These are phyloP conservation scores for Chrysogorgia sp. DNA, from an alignment of 92 coral and sea anemone genomes.

Conservation along the genomic window DNA sequence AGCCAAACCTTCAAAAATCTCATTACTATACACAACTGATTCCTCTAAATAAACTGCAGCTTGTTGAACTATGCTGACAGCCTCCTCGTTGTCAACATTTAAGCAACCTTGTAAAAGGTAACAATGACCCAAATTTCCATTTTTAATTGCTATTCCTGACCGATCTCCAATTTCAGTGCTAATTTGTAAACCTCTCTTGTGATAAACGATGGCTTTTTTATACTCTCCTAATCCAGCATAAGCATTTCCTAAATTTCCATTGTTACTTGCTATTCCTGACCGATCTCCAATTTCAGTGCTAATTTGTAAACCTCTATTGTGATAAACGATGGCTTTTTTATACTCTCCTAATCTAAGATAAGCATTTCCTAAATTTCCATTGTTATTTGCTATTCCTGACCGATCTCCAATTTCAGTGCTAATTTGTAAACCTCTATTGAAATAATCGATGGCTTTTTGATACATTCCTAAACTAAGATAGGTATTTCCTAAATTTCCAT, in stretches of 20 bases:
- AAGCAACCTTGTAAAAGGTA: neutral
- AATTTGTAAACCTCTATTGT: too few relatives aligned
- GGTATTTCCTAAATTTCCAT: neutral
- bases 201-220: too few relatives aligned
- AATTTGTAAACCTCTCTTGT: too few relatives aligned
- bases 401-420: neutral
- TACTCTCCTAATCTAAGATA: slow-evolving; percentile 1
- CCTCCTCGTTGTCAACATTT: neutral
- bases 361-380: neutral
- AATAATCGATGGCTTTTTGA: slow-evolving; percentile 33
- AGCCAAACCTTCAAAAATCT: neutral
- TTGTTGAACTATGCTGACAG: neutral
- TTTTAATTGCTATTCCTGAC: too few relatives aligned
- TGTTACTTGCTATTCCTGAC: slow-evolving; percentile 20
- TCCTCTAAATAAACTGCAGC: neutral
- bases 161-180: too few relatives aligned
- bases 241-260: too few relatives aligned
- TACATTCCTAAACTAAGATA: slow-evolving; percentile 23
- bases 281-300: slow-evolving; percentile 29
- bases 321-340: slow-evolving; percentile 14
- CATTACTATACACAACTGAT: neutral
- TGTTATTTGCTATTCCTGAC: neutral
- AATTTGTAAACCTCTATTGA: slow-evolving; percentile 39
- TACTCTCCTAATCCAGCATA: too few relatives aligned
- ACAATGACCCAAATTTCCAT: slow-evolving; percentile 38